Evolutionary conservation across 2,797 vertebrate genomes (phyloP).

Genomic region (Linurgus olivaceus): DNA sequence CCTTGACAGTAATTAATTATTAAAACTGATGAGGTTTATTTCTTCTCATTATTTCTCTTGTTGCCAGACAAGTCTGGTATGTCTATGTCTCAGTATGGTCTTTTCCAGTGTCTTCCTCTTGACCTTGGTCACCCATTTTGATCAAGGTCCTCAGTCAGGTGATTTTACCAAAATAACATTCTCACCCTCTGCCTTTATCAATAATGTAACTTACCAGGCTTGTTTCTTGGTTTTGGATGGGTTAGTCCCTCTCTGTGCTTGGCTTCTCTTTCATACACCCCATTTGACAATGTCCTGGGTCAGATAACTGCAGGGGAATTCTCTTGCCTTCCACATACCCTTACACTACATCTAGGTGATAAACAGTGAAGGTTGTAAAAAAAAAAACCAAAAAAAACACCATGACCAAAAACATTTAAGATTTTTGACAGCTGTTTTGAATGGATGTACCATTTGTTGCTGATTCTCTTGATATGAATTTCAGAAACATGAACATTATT

Average conservation of each 20-base stretch:
- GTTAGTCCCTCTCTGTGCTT: neutral
- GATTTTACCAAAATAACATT: neutral
- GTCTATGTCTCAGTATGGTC: fast-evolving
- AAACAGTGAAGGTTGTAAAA: neutral
- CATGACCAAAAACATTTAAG: neutral
- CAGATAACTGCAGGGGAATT: neutral
- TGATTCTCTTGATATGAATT: neutral
- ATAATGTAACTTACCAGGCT: fast-evolving
- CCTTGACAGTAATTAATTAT: neutral
- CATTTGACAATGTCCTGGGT: neutral
- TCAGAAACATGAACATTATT: neutral
- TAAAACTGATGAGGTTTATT: neutral
- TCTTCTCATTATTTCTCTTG: neutral
- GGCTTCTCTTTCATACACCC: neutral
- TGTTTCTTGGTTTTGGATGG: neutral
- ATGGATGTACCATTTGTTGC: neutral
- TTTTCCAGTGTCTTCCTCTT: neutral
- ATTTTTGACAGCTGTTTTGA: neutral
- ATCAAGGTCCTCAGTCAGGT: neutral
- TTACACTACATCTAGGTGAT: neutral
- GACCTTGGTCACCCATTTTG: neutral
- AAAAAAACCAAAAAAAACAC: neutral
- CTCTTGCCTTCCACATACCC: neutral
- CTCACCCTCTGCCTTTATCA: neutral
- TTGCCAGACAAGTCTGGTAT: neutral